Evolutionary conservation across 2,888 invertebrate species (phyloP).

Genomic region (Lepas anatifera): DNA sequence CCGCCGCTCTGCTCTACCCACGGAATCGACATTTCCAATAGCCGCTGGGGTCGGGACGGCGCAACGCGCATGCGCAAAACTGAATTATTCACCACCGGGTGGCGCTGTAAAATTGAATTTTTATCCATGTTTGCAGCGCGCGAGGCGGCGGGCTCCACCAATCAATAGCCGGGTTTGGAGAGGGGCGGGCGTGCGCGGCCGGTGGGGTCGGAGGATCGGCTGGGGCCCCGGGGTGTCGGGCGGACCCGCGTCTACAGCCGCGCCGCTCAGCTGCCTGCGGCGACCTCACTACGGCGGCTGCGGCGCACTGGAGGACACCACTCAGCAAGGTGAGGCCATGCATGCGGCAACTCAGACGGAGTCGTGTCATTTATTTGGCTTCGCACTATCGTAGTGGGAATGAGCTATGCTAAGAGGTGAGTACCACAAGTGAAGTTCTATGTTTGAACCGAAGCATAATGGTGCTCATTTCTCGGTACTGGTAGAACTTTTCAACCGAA

Average conservation of each 20-base stretch:
- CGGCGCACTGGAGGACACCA: no score
- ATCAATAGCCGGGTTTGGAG: background rate
- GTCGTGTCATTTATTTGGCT: no score
- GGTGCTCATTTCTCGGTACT: no score
- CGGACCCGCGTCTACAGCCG: background rate
- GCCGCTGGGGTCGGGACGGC: constrained; percentile 5
- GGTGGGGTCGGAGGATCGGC: background rate
- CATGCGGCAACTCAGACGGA: no score
- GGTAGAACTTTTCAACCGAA: no score
- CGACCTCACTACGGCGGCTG: no score
- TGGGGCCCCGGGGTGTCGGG: background rate
- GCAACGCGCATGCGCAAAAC: background rate
- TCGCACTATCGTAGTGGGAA: no score
- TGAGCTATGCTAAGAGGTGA: no score
- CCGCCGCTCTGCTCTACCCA: background rate
- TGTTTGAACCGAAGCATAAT: no score
- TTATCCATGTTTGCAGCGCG: constrained; percentile 9
- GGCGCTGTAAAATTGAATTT: constrained; percentile 12
- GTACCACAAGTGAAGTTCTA: no score
- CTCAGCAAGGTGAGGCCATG: no score
- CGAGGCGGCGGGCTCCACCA: background rate
- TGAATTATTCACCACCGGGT: background rate
- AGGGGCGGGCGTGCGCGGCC: background rate
- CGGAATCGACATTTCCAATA: constrained; percentile 10
- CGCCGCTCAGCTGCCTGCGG: background rate